Conservation (phyloP, 2,888 invertebrate genomes). For the Ichneumoninae sp. region DNA sequence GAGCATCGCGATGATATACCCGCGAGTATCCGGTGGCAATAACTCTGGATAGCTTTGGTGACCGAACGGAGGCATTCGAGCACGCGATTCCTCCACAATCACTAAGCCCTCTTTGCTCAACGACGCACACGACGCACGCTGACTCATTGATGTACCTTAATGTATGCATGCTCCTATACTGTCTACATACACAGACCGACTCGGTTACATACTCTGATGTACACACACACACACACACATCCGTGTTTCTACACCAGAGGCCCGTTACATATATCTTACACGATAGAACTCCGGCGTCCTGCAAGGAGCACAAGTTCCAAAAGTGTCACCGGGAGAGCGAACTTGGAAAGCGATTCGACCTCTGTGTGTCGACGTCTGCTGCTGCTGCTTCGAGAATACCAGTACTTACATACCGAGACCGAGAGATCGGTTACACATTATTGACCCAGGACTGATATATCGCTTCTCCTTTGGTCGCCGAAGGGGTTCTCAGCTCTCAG, state of each 20-base stretch:
- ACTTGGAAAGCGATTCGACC: constrained; percentile 77
- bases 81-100: constrained; percentile 65
- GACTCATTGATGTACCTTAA: constrained; percentile 6
- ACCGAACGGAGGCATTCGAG: constrained; percentile 65
- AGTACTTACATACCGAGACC: constrained; percentile 61
- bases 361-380: constrained; percentile 11
- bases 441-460: constrained; percentile 82
- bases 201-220: neutral
- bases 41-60: constrained; percentile 75
- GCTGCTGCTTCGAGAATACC: constrained; percentile 20
- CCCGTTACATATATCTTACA: constrained; percentile 78
- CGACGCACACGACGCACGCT: constrained; percentile 22
- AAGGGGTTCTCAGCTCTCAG: constrained; percentile 77
- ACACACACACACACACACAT: constrained; percentile 10
- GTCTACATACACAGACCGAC: neutral
- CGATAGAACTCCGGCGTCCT: constrained; percentile 72
- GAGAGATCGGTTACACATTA: constrained; percentile 80
- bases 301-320: constrained; percentile 81
- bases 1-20: constrained; percentile 64
- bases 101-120: constrained; percentile 3
- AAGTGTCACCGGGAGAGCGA: constrained; percentile 82
- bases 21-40: constrained; percentile 68
- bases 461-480: constrained; percentile 74
- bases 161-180: constrained; percentile 1
- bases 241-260: constrained; percentile 60